Conservation (phyloP, 2,113 vertebrate species). For the Chlamydotis undulata region DNA sequence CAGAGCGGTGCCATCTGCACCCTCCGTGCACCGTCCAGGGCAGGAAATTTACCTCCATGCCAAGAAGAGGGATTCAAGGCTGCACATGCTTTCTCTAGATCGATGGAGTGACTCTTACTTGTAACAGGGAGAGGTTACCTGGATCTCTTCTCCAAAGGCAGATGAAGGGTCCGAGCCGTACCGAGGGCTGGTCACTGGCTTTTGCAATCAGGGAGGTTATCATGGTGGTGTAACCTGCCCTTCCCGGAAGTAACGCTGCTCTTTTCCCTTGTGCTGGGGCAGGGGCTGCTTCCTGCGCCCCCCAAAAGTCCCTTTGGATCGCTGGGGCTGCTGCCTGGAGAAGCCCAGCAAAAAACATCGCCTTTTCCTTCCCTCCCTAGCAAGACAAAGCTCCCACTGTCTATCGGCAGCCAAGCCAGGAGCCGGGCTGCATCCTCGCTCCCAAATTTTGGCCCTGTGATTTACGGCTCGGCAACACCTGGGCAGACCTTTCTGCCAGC, state of each 20-base stretch:
- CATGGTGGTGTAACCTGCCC: neutral
- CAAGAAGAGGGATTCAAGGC: neutral
- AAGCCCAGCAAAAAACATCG: neutral
- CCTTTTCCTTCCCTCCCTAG: neutral
- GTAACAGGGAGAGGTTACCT: neutral
- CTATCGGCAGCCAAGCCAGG: neutral
- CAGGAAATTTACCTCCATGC: neutral
- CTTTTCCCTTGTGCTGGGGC: neutral
- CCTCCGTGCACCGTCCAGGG: fast-evolving
- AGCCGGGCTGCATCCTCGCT: neutral
- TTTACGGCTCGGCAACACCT: neutral
- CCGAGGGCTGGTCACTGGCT: neutral
- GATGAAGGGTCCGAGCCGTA: neutral
- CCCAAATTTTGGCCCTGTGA: neutral
- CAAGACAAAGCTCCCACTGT: neutral
- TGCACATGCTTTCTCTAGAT: fast-evolving
- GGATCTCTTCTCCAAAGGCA: neutral
- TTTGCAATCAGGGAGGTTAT: neutral
- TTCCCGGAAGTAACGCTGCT: fast-evolving
- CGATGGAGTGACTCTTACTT: neutral
- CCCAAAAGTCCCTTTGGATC: neutral
- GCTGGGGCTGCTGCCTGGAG: neutral
- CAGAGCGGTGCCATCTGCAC: neutral
- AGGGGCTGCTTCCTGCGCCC: neutral
- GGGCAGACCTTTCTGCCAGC: neutral